Evolutionary conservation across 2,113 vertebrate species (phyloP).

Genomic region (Myotis lucifugus): DNA sequence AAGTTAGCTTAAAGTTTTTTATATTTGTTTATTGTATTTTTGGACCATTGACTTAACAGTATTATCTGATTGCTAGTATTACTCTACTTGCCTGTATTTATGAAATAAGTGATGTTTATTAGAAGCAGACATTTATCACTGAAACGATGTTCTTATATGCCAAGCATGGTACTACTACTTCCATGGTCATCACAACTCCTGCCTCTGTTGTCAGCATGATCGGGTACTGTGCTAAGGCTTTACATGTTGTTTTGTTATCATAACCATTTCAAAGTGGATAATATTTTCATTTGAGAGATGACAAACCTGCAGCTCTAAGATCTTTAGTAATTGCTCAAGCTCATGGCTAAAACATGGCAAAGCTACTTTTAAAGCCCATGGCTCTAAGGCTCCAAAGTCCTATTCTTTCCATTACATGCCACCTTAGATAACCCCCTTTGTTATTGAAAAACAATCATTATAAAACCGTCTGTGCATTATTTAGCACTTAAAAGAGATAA

Average conservation of each 20-base stretch:
- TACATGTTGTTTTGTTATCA: background rate
- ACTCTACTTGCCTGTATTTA: background rate
- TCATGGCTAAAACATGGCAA: background rate
- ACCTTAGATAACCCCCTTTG: background rate
- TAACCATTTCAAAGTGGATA: background rate
- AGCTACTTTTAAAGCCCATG: background rate
- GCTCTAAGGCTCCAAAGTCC: background rate
- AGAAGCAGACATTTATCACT: background rate
- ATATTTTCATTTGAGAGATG: constrained; percentile 4
- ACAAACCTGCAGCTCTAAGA: background rate
- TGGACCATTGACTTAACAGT: background rate
- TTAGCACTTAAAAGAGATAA: background rate
- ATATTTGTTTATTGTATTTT: background rate
- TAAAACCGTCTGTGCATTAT: background rate
- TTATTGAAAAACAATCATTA: background rate
- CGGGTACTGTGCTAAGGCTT: background rate
- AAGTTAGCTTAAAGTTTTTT: background rate
- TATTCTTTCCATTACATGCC: background rate
- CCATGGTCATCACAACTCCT: background rate
- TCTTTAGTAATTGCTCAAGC: background rate
- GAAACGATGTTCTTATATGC: background rate
- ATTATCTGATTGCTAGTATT: background rate
- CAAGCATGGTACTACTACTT: background rate
- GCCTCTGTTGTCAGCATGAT: no score
- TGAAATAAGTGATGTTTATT: background rate